phyloP scores from a whole-genome alignment of 2,888 invertebrate species.

The Zelleria hepariella region DNA sequence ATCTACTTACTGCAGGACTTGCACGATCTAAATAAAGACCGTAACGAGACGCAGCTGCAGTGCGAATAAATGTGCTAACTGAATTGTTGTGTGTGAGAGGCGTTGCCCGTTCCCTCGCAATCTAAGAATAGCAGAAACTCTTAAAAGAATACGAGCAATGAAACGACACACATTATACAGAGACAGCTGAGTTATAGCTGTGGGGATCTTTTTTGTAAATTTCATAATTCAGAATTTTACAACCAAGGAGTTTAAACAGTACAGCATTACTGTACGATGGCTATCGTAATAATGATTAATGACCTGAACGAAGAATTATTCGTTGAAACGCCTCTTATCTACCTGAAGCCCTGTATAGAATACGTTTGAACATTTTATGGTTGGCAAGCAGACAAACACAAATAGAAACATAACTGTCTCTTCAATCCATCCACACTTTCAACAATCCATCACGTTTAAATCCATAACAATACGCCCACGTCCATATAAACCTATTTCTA shows the following conservation, averaged over 20 bases:
- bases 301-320: not conserved
- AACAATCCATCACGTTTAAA: too few relatives aligned
- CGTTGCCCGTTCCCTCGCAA: conserved; percentile 21
- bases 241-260: not conserved
- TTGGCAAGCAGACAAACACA: not conserved
- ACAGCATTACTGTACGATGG: not conserved
- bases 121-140: conserved; percentile 37
- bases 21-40: conserved; percentile 2
- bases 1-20: too few relatives aligned
- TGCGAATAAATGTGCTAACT: conserved; percentile 10
- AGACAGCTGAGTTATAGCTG: not conserved
- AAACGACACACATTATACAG: not conserved
- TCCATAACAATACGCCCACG: too few relatives aligned
- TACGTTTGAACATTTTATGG: not conserved
- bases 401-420: not conserved
- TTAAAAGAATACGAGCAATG: conserved; percentile 14
- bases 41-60: conserved; percentile 18
- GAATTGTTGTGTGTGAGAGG: conserved; percentile 18
- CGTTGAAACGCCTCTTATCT: not conserved
- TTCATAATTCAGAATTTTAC: not conserved
- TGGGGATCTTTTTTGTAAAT: not conserved
- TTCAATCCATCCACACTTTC: too few relatives aligned
- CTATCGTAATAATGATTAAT: not conserved
- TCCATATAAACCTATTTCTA: too few relatives aligned
- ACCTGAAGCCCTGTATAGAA: not conserved